phyloP scores from a whole-genome alignment of 1,140 invertebrate species.

The Pseudobourletiella spinata region DNA sequence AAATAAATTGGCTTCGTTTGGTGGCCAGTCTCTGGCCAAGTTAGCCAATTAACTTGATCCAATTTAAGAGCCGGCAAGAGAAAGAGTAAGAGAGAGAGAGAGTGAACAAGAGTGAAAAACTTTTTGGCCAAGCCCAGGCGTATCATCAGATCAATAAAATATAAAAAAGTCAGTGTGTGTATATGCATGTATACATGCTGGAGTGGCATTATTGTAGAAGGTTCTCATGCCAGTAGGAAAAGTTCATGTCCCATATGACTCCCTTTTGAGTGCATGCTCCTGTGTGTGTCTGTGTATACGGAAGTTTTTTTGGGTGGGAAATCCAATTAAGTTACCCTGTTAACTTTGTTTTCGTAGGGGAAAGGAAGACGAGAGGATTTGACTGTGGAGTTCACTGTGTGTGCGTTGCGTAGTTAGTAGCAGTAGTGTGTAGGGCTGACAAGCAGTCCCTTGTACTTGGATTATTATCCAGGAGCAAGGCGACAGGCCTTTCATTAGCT shows the following conservation, averaged over 20 bases:
- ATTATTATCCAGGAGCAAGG: too few species aligned
- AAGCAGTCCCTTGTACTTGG: too few species aligned
- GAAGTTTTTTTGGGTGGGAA: neutral
- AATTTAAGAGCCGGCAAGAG: slow-evolving; percentile 3
- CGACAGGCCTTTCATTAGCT: neutral
- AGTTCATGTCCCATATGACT: too few species aligned
- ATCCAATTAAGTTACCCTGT: slow-evolving; percentile 4
- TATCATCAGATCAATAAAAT: slow-evolving; percentile 4
- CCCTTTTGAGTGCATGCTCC: too few species aligned
- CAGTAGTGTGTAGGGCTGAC: too few species aligned
- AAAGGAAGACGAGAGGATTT: too few species aligned
- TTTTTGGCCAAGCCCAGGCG: neutral
- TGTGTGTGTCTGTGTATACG: neutral
- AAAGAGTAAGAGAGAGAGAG: neutral
- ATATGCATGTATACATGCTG: too few species aligned
- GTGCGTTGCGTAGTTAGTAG: too few species aligned
- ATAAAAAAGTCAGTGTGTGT: neutral
- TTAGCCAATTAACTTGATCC: slow-evolving; percentile 9
- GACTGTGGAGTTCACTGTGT: too few species aligned
- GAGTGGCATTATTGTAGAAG: too few species aligned
- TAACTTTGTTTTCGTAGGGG: neutral
- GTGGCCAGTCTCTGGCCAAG: neutral
- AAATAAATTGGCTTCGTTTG: slow-evolving; percentile 8
- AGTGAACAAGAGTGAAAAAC: neutral
- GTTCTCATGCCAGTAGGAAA: too few species aligned